Conservation (phyloP, 37 sponge, comb jelly and placozoan species). For the Axinella damicornis region DNA sequence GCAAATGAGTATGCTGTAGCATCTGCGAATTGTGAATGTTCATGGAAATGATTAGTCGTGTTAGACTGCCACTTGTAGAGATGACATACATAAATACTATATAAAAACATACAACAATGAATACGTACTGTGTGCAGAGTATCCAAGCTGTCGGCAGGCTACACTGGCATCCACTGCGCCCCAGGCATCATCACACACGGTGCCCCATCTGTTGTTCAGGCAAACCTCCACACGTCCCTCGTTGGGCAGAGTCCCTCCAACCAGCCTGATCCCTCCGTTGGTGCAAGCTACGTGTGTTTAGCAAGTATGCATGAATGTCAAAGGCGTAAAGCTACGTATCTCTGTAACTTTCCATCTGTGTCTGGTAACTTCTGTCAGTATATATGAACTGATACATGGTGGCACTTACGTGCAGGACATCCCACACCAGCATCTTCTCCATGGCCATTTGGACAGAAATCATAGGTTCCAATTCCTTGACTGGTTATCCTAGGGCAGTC, state of each 20-base stretch:
- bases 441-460: not conserved
- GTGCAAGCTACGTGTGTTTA: constrained; percentile 1
- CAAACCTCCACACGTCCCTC: constrained; percentile 52
- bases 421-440: constrained; percentile 18
- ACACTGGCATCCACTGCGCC: constrained; percentile 32
- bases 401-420: not conserved
- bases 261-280: constrained; percentile 20
- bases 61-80: too few relatives aligned
- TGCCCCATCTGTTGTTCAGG: constrained; percentile 27
- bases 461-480: not conserved
- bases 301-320: not conserved
- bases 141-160: constrained; percentile 49
- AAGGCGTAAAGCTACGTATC: too few relatives aligned
- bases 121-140: constrained; percentile 2
- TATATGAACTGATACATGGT: too few relatives aligned
- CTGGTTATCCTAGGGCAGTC: not conserved
- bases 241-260: constrained; percentile 10
- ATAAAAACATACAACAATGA: too few relatives aligned
- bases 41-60: too few relatives aligned
- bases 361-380: too few relatives aligned
- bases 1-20: constrained; percentile 26
- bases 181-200: constrained; percentile 48
- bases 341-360: too few relatives aligned
- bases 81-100: too few relatives aligned
- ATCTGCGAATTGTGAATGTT: constrained; percentile 1